Percentiles rank a stretch among this genome's conserved stretches.
Conservation (phyloP, 2,113 vertebrate species). For the Gymnocephalus cernua region DNA sequence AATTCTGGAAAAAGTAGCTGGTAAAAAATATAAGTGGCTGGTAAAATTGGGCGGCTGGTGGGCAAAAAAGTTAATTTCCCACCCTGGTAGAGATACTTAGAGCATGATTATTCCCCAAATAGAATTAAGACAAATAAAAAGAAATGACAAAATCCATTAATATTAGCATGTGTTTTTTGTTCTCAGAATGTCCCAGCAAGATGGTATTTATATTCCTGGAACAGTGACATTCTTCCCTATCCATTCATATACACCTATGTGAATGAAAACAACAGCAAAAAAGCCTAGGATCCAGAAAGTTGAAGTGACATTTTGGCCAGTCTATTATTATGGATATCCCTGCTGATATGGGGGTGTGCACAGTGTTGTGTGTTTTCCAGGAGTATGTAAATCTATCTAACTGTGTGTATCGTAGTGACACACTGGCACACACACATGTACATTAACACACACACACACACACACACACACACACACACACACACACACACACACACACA, state of each 20-base stretch:
- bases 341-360: background rate
- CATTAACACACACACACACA: constrained; percentile 24
- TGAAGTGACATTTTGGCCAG: background rate
- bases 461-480: constrained; percentile 32
- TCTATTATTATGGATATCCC: background rate
- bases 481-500: constrained; percentile 21
- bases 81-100: background rate
- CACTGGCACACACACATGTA: constrained; percentile 19
- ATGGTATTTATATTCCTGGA: background rate
- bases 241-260: background rate
- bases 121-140: background rate
- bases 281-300: background rate
- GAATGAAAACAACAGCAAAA: background rate
- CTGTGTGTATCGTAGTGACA: constrained; percentile 39
- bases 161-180: background rate
- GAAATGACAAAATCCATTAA: background rate
- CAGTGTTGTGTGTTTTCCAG: constrained; percentile 36
- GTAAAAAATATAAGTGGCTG: too few species aligned
- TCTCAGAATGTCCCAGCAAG: background rate
- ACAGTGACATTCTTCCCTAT: background rate
- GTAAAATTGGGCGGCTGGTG: too few species aligned
- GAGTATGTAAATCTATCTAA: constrained; percentile 17
- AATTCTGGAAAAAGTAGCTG: too few species aligned
- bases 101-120: background rate
- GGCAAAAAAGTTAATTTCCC: too few species aligned